Evolutionary conservation across 2,797 vertebrate species (phyloP), one percentile per base, ranked within the genome.

Genomic region (Miichthys miiuy): DNA sequence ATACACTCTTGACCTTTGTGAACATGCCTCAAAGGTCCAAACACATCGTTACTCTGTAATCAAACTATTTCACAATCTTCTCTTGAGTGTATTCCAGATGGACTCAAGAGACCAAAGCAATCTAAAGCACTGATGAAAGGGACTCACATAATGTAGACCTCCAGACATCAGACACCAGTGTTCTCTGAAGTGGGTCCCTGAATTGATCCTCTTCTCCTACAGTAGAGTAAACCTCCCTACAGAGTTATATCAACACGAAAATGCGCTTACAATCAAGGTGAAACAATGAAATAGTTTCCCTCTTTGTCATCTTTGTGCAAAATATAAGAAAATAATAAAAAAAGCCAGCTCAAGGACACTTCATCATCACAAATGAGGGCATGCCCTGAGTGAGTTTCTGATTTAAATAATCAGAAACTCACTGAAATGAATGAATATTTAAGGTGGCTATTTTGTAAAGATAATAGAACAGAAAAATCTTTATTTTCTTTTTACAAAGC

Each of bases 1-100:
- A 56, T 21, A 25, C 34, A 38, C 20, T 54, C 34, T 62, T 80
- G 77, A 82, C 77, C 71, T 84, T 68, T 27, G 20, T 75, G 58
- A 80, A 72, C 34, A 9, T 6, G 34, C 27, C n/a, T 8, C 52
- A 52, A 50, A 62, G 38, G 50, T 72, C 54, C 41, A 63, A 63
- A 38, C 27, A 69, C 34, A 42, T 66, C 5, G 57, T 51, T 70
- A 18, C 27, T 21, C 42, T 51, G 14, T 18, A n/a, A 79, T 72
- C 52, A 66, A 8, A 34, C 6, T 16, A 12, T 54, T 72, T 62
- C 60, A 57, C 63, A 60, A 66, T 68, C 5, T 58, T 58, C 5
- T 70, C 42, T 51, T 16, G 54, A 76, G 56, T 51, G 54, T 46
- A 3, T 68, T 55, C 13, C 47, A 20, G 8, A n/a, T 41, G 13